A percentile compares a stretch with the other conserved stretches of the same genome.
phyloP scores from a whole-genome alignment of 2,113 vertebrate species.

The Xiphophorus couchianus region DNA sequence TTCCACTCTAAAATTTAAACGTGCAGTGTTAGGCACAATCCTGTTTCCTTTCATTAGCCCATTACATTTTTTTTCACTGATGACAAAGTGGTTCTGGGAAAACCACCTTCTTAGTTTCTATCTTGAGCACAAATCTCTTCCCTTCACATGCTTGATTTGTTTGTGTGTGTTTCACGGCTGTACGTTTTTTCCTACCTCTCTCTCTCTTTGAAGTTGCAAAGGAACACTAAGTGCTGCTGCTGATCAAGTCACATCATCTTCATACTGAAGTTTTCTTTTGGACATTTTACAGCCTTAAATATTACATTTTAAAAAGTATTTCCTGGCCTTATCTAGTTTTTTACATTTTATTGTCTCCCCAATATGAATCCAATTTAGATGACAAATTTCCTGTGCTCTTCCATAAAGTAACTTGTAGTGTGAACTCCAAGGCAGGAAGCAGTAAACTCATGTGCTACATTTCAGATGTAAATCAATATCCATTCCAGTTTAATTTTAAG shows the following conservation, averaged over 20 bases:
- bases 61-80: slow-evolving; percentile 61
- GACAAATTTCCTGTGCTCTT: neutral
- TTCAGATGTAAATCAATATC: neutral
- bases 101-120: slow-evolving; percentile 56
- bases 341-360: neutral
- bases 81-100: slow-evolving; percentile 69
- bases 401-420: neutral
- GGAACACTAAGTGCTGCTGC: slow-evolving; percentile 40
- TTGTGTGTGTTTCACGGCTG: slow-evolving; percentile 40
- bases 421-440: neutral
- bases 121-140: slow-evolving; percentile 66
- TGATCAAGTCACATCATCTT: slow-evolving; percentile 29
- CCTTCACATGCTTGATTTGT: slow-evolving; percentile 38
- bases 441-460: neutral
- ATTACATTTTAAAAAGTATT: neutral
- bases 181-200: slow-evolving; percentile 36
- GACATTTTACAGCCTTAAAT: neutral
- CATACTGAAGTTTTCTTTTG: slow-evolving; percentile 22
- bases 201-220: slow-evolving; percentile 40
- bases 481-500: neutral
- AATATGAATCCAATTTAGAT: neutral
- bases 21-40: slow-evolving; percentile 37
- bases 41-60: slow-evolving; percentile 73
- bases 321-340: neutral
- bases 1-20: slow-evolving; percentile 45